Evolutionary conservation across 1,140 invertebrate genomes (phyloP), one percentile per base, ranked within the genome.

Genomic region (Drosophila rufa): DNA sequence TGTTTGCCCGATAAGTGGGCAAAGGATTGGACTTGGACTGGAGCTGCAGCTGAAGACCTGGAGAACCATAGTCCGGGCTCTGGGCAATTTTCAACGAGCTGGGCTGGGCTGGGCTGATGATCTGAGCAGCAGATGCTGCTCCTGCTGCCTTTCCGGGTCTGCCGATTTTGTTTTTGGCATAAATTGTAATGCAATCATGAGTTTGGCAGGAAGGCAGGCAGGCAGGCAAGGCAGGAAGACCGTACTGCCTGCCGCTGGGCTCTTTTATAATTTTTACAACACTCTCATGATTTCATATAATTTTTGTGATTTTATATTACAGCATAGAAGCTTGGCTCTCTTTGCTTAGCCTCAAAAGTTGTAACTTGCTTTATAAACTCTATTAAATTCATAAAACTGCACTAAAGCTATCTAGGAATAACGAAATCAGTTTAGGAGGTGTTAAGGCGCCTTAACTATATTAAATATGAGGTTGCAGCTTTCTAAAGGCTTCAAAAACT

Each of bases 1-100:
- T 85, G 81, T 78, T 78, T 85, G 78, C 67, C 68, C 76, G 74
- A 85, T 85, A 85, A 85, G 73, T 71, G 78, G 82, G 50, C 68
- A 36, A 47, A 60, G 38, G 68, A 51, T 60, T 43, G 60, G 42
- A 43, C 42, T 43, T 43, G 36, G 25, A 53, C 40, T 19, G 43
- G 36, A 40, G 22, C 48, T 36, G 11, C 19, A 17, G 30, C 33
- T 22, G 17, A 19, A 15, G 51, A 53, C 50, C 12, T 55, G 51
- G 33, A 38, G 33, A 38, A 59, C 43, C 33, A 9, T 36, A 36
- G 33, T 11, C 33, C 53, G 15, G 48, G 51, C 51, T 79, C 17
- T 42, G 62, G 78, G 76, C 76, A 79, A 79, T 70, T 79, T 77
- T 79, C 75, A 79, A 78, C 75, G 47, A 64, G 67, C 48, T 61